Evolutionary conservation across 2,113 vertebrate genomes (phyloP), one percentile per base, ranked within the genome.

Genomic region (Cyrtonyx montezumae): DNA sequence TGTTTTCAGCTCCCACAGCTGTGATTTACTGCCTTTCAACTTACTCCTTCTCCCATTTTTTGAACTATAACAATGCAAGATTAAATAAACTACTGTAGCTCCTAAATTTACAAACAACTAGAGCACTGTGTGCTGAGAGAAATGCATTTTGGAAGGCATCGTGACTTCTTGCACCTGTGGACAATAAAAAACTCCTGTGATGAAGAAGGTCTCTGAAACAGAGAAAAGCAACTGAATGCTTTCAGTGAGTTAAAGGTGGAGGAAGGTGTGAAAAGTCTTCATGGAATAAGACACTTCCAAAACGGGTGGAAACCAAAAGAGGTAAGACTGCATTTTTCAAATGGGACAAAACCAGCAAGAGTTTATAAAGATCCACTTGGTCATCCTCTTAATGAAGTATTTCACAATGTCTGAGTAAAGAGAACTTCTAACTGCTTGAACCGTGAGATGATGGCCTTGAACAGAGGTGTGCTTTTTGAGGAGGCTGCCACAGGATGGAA

Each of bases 291-390:
- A 59, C 8, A 66, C 20, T 55, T 75, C 43, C n/a, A 91, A 84
- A 71, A 92, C 46, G 36, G 51, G 37, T n/a, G 48, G 30, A 93
- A 92, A 94, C 36, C 46, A 70, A 82, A 89, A 78, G 88, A 90
- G 34, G 55, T 53, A 87, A 74, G 76, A 75, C 1, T 10, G 1
- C 48, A 14, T 55, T 89, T 91, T 70, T 67, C 28, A 71, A 88
- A 86, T 2, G 43, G 58, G 62, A 91, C 56, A 59, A 53, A 94
- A 93, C 18, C 2, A 74, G 51, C 12, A 76, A 62, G 75, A 90
- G 11, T 90, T 88, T 23, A 13, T 51, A 88, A 81, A 82, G 79
- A 88, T 68, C 77, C 23, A 55, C 62, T 82, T 15, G 26, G 79
- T 55, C 66, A 83, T 32, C 40, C 43, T 16, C 68, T 65, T 9